Conservation (phyloP, 2,113 vertebrate genomes). For the Sinocyclocheilus anshuiensis region DNA sequence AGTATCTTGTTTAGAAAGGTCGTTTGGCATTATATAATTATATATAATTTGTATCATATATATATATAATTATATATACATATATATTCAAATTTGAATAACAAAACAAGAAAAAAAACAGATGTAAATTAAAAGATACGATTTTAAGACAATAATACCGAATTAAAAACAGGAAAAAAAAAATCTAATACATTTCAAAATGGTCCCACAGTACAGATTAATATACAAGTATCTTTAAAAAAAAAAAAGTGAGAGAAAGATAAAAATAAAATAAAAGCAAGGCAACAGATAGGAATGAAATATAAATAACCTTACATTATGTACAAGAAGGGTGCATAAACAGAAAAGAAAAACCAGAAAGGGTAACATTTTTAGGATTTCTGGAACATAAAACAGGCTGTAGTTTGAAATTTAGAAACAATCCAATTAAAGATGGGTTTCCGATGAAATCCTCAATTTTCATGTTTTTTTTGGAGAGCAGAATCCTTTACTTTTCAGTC, state of each 20-base stretch:
- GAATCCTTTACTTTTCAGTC: constrained; percentile 10
- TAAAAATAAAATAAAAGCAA: constrained; percentile 63
- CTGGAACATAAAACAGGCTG: background rate
- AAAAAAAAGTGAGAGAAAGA: constrained; percentile 21
- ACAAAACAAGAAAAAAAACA: constrained; percentile 75
- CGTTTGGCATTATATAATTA: constrained; percentile 80
- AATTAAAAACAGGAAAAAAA: constrained; percentile 62
- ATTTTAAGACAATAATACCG: constrained; percentile 72
- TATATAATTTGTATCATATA: constrained; percentile 80
- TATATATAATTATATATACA: constrained; percentile 81
- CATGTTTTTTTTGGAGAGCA: background rate
- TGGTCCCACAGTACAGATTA: constrained; percentile 78
- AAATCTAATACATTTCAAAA: constrained; percentile 72
- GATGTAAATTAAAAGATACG: constrained; percentile 70
- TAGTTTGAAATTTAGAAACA: background rate
- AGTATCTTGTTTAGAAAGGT: constrained; percentile 79
- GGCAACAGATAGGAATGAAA: constrained; percentile 71
- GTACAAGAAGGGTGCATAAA: constrained; percentile 68
- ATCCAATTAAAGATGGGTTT: background rate
- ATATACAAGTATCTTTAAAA: constrained; percentile 64
- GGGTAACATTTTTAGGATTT: background rate
- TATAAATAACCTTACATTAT: constrained; percentile 82
- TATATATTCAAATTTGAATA: constrained; percentile 80
- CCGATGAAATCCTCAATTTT: background rate
- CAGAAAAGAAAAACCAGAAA: constrained; percentile 6